Evolutionary conservation across 2,797 vertebrate genomes (phyloP), one percentile per base, ranked within the genome.

Genomic region (Synanceia verrucosa): DNA sequence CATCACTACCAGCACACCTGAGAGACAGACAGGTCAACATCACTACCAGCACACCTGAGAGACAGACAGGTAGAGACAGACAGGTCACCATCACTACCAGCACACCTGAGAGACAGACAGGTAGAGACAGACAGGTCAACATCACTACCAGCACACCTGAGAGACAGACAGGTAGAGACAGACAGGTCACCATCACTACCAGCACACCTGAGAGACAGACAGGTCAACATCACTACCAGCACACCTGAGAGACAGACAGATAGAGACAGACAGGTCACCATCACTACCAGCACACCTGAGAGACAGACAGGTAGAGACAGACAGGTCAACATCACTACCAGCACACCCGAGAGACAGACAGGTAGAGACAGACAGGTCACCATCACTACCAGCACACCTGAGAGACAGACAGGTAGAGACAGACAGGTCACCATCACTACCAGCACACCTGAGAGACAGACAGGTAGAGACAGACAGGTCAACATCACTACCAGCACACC

Each of bases 401-500:
- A 34, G 33, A 34, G 34, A 36, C 11, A 36, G 34, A 36, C 34
- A 36, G 34, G 9, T 11, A 31, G 29, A 41, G 16, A 4, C 29
- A 31, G 29, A 4, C 29, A 31, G 29, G 18, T 19, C 37, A 41
- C 2, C 37, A 41, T n/a, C n/a, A n/a, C n/a, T n/a, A n/a, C n/a
- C n/a, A n/a, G n/a, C n/a, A n/a, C n/a, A n/a, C n/a, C n/a, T n/a
- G 29, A 31, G 29, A 11, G 33, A 10, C 28, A 51, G 29, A n/a
- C 19, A 47, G 43, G 14, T 11, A 11, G 33, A 16, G n/a, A n/a
- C n/a, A n/a, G n/a, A n/a, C n/a, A n/a, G n/a, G n/a, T n/a, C n/a
- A n/a, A n/a, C n/a, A n/a, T n/a, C n/a, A n/a, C 93, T 2, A 94
- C 96, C 34, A 98, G 83, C 11, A 98, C 94, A 0, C 91, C 89